These are phyloP conservation scores for Apamea monoglypha DNA, from an alignment of 2,888 invertebrate species.

Conservation along the genomic window DNA sequence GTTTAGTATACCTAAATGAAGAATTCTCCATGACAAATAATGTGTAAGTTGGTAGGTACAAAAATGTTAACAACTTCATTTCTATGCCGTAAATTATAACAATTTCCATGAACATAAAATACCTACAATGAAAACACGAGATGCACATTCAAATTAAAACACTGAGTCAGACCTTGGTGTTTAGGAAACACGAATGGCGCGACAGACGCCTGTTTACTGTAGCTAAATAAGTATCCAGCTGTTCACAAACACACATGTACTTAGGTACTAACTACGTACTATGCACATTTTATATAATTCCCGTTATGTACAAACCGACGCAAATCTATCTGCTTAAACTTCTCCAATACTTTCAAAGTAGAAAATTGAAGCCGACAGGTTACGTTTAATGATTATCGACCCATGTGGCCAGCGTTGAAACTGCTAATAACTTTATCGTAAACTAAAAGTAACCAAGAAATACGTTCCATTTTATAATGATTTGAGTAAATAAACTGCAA, in stretches of 20 bases:
- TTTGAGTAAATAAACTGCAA: constrained; percentile 12
- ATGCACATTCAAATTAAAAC: constrained; percentile 31
- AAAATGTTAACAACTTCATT: background rate
- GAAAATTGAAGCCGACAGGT: constrained; percentile 64
- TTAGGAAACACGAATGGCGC: constrained; percentile 59
- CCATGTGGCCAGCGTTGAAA: constrained; percentile 75
- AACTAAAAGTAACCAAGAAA: constrained; percentile 44
- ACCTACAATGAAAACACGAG: constrained; percentile 1
- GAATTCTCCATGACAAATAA: background rate
- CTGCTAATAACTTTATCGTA: constrained; percentile 35
- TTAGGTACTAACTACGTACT: constrained; percentile 9
- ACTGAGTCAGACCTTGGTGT: constrained; percentile 44
- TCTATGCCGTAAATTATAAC: background rate
- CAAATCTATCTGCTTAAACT: constrained; percentile 10
- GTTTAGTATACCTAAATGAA: background rate
- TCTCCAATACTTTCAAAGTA: constrained; percentile 30
- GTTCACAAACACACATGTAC: constrained; percentile 43
- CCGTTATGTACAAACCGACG: background rate
- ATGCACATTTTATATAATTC: constrained; percentile 2
- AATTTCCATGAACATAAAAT: constrained; percentile 19
- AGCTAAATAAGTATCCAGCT: constrained; percentile 57
- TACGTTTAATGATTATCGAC: constrained; percentile 77
- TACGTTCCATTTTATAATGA: constrained; percentile 8
- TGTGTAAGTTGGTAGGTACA: background rate
- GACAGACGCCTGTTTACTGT: constrained; percentile 65